Base-by-base conservation (phyloP, 1,140 invertebrate species). In the Drosophila miranda region DNA sequence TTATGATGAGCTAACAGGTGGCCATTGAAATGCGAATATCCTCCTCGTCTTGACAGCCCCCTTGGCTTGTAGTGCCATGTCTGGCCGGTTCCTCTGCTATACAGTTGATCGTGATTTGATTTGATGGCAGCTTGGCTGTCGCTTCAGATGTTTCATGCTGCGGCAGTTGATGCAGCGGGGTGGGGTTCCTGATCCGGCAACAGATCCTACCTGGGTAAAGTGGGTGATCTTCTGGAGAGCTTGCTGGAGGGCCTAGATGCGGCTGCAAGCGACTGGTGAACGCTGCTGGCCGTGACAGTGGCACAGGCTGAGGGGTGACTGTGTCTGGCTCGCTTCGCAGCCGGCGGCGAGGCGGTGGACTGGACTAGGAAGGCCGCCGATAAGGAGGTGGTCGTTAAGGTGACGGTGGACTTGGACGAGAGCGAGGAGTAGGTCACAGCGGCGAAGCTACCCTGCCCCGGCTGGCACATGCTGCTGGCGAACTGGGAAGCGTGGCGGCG, bases 401-500 rank as follows among this genome's bases (percentile, higher is more conserved):
- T 78, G 48, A 84, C 82, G 4, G 82, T 87, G 48, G 70, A 76
- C 52, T 86, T 70, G 67, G 75, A 73, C 60, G 75, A 86, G n/a
- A 90, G 60, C 2, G 74, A 73, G 26, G 89, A 90, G 56, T 90
- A 90, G n/a, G 83, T 83, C 21, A 88, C 89, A 1, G 60, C 75
- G 3, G 75, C 58, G 13, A 64, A 46, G 38, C 67, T 60, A 7
- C 61, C 38, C 42, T 79, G 72, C n/a, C 74, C 74, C 1, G 62
- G 49, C 16, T 53, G 82, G 23, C 74, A 86, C 53, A 63, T 73
- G 28, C 74, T 67, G 70, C 79, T 90, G 60, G 89, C 89, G 58
- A 90, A 81, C 59, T 90, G 89, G 11, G 89, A 90, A 38, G 89
- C 89, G 14, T 90, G 89, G 13, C 89, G 84, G 26, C 89, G 89